phyloP scores from a whole-genome alignment of 2,888 invertebrate species.

The Ecdyonurus torrentis region DNA sequence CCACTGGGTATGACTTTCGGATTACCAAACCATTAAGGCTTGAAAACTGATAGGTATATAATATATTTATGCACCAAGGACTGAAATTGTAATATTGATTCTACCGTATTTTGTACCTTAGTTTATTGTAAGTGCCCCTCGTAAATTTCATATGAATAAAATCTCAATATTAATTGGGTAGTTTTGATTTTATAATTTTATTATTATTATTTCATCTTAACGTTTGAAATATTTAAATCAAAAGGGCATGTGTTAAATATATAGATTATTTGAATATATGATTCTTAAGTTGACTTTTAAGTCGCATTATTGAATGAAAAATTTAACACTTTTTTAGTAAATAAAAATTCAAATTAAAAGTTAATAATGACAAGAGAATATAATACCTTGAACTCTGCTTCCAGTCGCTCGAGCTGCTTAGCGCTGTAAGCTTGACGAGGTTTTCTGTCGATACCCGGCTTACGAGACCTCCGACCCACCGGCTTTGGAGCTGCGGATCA shows the following conservation, averaged over 20 bases:
- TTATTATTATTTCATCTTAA: not conserved
- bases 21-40: too few species aligned
- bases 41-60: too few species aligned
- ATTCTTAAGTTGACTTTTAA: too few species aligned
- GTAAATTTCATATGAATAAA: too few species aligned
- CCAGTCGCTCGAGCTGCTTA: slow-evolving; percentile 78
- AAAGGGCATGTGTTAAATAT: too few species aligned
- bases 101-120: too few species aligned
- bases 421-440: slow-evolving; percentile 94
- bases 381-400: slow-evolving; percentile 74
- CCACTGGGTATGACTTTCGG: too few species aligned
- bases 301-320: not conserved
- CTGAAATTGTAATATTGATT: too few species aligned
- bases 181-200: not conserved
- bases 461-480: slow-evolving; percentile 59
- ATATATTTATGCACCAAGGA: too few species aligned
- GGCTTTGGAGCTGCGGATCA: slow-evolving; percentile 53
- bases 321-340: not conserved
- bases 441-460: slow-evolving; percentile 81
- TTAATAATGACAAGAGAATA: not conserved
- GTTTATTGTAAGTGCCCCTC: too few species aligned
- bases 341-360: not conserved
- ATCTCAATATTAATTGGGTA: too few species aligned
- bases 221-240: not conserved
- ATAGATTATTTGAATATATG: too few species aligned